Evolutionary conservation across 2,888 invertebrate species (phyloP).

Genomic region (Sinopyrophorus schimmeli): DNA sequence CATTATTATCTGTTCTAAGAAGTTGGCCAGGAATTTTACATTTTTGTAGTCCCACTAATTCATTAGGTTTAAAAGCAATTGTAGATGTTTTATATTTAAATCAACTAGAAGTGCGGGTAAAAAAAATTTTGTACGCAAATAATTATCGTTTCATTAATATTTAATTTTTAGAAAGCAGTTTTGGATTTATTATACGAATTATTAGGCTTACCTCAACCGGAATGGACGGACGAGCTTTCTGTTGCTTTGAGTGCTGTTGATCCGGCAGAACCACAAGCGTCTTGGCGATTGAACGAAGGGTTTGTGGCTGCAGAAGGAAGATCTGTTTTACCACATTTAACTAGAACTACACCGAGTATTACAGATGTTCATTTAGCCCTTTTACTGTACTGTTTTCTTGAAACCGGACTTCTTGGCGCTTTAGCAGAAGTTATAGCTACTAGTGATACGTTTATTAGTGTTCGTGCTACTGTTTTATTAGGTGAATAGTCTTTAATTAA

Average conservation of each 20-base stretch:
- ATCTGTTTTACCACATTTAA: constrained; percentile 81
- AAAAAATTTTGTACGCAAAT: constrained; percentile 49
- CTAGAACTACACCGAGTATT: constrained; percentile 84
- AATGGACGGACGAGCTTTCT: constrained; percentile 91
- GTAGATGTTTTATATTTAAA: constrained; percentile 83
- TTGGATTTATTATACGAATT: constrained; percentile 90
- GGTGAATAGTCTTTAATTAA: constrained; percentile 55
- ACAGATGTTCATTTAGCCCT: constrained; percentile 89
- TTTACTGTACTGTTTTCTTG: constrained; percentile 84
- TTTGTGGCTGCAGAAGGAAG: constrained; percentile 94
- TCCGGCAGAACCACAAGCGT: constrained; percentile 80
- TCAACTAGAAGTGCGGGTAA: constrained; percentile 84
- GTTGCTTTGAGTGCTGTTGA: constrained; percentile 87
- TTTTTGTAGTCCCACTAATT: constrained; percentile 78
- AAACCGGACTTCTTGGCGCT: constrained; percentile 83
- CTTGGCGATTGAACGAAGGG: constrained; percentile 89
- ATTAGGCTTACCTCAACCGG: constrained; percentile 83
- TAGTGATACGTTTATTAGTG: constrained; percentile 86
- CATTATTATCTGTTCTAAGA: constrained; percentile 79
- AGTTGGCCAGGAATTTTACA: constrained; percentile 92
- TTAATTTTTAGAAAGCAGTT: constrained; percentile 77
- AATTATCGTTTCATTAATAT: background rate
- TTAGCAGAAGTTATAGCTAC: constrained; percentile 90
- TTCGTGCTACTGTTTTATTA: constrained; percentile 86
- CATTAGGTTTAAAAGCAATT: constrained; percentile 76